Conservation (phyloP, 92 coral and sea anemone species). For the Actinostola sp. region DNA sequence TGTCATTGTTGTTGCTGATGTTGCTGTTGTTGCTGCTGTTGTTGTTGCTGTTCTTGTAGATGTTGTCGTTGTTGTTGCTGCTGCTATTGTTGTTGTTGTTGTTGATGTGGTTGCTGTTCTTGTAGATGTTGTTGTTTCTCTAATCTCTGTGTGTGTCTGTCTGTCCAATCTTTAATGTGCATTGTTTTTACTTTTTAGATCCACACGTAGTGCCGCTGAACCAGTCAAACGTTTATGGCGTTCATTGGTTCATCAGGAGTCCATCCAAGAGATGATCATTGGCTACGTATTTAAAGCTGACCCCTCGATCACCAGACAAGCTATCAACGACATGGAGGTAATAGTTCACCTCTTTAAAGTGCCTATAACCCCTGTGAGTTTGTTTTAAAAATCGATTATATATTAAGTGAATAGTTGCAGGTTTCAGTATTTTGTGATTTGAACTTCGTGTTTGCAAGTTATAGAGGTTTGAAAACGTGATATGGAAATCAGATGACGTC, state of each 20-base stretch:
- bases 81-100: too few species aligned
- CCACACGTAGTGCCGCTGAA: conserved; percentile 79
- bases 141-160: background rate
- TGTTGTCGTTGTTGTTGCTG: too few species aligned
- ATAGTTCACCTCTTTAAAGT: background rate
- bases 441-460: too few species aligned
- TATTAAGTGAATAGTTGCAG: background rate
- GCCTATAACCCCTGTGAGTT: background rate
- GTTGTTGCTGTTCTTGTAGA: too few species aligned
- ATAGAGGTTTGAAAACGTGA: too few species aligned
- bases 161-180: background rate
- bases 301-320: conserved; percentile 26
- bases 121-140: background rate
- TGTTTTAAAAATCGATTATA: background rate
- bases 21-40: too few species aligned
- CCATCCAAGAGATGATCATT: conserved; percentile 84
- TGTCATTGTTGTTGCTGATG: too few species aligned
- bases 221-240: conserved; percentile 97
- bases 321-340: conserved; percentile 23
- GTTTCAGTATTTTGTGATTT: too few species aligned
- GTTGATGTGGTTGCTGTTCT: too few species aligned
- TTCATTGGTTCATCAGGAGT: conserved; percentile 84
- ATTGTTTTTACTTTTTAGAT: conserved; percentile 45
- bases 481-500: too few species aligned
- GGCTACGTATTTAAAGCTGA: conserved; percentile 79